These are phyloP conservation scores for Nymphalis c-album DNA, from an alignment of 2,888 invertebrate species.

Conservation along the genomic window DNA sequence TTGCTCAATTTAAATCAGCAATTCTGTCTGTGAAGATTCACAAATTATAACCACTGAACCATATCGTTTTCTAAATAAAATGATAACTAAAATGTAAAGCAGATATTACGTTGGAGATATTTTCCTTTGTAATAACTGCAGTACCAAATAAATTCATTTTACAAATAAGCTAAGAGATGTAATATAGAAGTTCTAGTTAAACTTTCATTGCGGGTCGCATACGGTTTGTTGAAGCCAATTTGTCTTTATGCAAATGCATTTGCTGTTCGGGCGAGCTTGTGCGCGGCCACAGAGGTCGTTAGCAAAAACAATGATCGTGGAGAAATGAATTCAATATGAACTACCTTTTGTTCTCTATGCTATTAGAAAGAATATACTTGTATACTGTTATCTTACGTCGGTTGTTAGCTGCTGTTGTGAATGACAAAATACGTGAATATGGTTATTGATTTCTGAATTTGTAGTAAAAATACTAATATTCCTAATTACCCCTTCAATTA, in stretches of 20 bases:
- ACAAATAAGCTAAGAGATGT: conserved; percentile 26
- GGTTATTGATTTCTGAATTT: too few relatives aligned
- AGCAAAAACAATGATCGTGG: conserved; percentile 40
- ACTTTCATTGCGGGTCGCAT: conserved; percentile 56
- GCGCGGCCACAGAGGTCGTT: conserved; percentile 36
- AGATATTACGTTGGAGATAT: neutral
- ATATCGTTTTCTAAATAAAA: too few relatives aligned
- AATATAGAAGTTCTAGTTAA: conserved; percentile 46
- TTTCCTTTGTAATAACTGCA: neutral
- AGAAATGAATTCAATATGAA: conserved; percentile 39
- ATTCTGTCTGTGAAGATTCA: too few relatives aligned
- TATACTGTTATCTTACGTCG: neutral
- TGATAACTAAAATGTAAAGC: neutral
- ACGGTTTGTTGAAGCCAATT: conserved; percentile 58
- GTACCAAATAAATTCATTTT: conserved; percentile 10
- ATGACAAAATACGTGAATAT: too few relatives aligned
- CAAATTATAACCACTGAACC: too few relatives aligned
- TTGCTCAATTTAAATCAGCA: too few relatives aligned
- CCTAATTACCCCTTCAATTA: too few relatives aligned
- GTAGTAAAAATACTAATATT: too few relatives aligned
- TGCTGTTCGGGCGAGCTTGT: conserved; percentile 44
- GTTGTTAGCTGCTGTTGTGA: too few relatives aligned
- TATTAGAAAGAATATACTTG: neutral
- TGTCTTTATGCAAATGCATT: conserved; percentile 65
- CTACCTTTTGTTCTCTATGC: conserved; percentile 21